Evolutionary conservation across 2,113 vertebrate genomes (phyloP).

Genomic region (Istiophorus platypterus): DNA sequence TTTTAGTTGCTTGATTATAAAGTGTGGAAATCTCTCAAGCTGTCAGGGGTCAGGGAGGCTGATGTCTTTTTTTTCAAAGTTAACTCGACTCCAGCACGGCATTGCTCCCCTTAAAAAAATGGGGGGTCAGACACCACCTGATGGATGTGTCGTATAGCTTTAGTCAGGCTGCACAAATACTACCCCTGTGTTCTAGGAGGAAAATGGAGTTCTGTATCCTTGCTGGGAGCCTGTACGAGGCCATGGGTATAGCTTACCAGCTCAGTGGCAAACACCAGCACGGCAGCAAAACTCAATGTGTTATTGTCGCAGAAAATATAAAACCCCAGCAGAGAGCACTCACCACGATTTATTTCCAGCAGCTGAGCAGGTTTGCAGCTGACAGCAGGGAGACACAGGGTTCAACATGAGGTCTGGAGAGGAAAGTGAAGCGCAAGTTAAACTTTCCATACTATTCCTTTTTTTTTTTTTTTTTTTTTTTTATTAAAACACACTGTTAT

Average conservation of each 20-base stretch:
- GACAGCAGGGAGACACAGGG: slow-evolving; percentile 14
- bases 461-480: too few species aligned
- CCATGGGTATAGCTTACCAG: slow-evolving; percentile 18
- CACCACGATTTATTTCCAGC: slow-evolving; percentile 47
- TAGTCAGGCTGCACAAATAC: slow-evolving; percentile 42
- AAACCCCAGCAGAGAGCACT: slow-evolving; percentile 39
- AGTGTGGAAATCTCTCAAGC: slow-evolving; percentile 44
- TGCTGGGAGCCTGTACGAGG: slow-evolving; percentile 9
- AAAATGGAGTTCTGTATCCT: slow-evolving; percentile 24
- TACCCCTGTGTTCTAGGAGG: slow-evolving; percentile 25
- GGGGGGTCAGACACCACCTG: slow-evolving; percentile 41
- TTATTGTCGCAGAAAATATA: slow-evolving; percentile 38
- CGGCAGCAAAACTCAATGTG: slow-evolving; percentile 21
- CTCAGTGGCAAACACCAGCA: slow-evolving; percentile 6
- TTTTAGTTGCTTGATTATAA: slow-evolving; percentile 28
- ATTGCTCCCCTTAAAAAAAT: slow-evolving; percentile 7
- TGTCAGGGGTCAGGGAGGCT: slow-evolving; percentile 33
- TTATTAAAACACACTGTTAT: too few species aligned
- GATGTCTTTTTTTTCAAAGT: slow-evolving; percentile 26
- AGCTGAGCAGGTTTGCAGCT: slow-evolving; percentile 23
- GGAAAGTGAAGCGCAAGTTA: slow-evolving; percentile 15
- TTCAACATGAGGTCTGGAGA: slow-evolving; percentile 15
- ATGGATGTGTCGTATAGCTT: slow-evolving; percentile 27
- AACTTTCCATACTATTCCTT: background rate
- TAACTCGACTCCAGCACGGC: slow-evolving; percentile 9